Base-by-base conservation (phyloP, 2,797 vertebrate species). In the Spea hammondii region DNA sequence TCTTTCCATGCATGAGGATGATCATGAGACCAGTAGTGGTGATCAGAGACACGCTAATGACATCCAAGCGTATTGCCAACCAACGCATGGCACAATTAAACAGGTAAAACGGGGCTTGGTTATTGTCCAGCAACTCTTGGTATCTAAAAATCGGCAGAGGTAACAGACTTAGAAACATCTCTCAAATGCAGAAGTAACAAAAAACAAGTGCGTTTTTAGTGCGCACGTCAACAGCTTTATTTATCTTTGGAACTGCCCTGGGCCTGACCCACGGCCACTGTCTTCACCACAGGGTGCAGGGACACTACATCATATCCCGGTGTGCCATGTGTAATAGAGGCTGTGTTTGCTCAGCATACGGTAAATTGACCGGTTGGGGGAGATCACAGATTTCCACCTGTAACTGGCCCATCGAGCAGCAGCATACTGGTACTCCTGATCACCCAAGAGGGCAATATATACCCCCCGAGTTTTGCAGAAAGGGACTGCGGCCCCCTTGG, bases 41-140 rank as follows among this genome's bases (percentile, higher is more conserved):
- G 83, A 97, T 96, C 70, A 97, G 92, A 76, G 93, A 92, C 4
- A 96, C 94, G 82, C 96, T 97, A 89, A 97, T 95, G 12, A 96
- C 78, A 45, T 97, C 96, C 82, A 97, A 87, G 6, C 96, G 91
- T 68, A 97, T 92, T 0, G 95, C 96, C 76, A 97, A 89, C 96
- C 96, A 97, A 69, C 96, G 93, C 95, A 95, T 96, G 0, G 95
- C 96, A 7, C 96, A 97, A 72, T 91, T 97, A 88, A 97, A 97
- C 69, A 97, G 83, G 88, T 94, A 97, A 85, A 96, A 94, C 0
- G 95, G 93, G 0, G 95, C 92, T 81, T 97, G 96, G 86, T 97
- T 97, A 89, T 91, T 91, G 88, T 97, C 96, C 65, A 97, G 87
- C 64, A 97, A 90, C 80, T 94, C 91, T 87, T 96, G 94, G 87